Evolutionary conservation across 1,140 invertebrate genomes (phyloP).

Genomic region (Ceratitis capitata): DNA sequence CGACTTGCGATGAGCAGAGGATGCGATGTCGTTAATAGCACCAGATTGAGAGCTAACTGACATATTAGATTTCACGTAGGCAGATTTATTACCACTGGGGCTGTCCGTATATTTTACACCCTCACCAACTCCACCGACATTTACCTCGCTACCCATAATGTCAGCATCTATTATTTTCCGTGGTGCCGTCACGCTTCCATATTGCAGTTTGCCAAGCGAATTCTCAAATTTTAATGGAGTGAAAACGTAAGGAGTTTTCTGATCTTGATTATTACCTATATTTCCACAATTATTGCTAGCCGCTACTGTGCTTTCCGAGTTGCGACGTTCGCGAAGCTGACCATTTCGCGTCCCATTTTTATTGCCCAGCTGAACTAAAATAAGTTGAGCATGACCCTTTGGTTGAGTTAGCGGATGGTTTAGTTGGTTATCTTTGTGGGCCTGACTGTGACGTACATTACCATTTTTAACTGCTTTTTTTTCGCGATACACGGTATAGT

Average conservation of each 20-base stretch:
- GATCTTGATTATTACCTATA: slow-evolving; percentile 56
- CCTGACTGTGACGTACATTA: slow-evolving; percentile 68
- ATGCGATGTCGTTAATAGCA: slow-evolving; percentile 47
- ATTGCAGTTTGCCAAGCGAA: slow-evolving; percentile 86
- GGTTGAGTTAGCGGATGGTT: slow-evolving; percentile 70
- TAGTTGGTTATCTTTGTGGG: slow-evolving; percentile 71
- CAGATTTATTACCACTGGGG: slow-evolving; percentile 38
- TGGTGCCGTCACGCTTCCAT: slow-evolving; percentile 89
- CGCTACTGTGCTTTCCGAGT: slow-evolving; percentile 62
- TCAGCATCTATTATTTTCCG: slow-evolving; percentile 93
- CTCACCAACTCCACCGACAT: neutral
- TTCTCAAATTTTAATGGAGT: slow-evolving; percentile 90
- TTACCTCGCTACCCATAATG: slow-evolving; percentile 71
- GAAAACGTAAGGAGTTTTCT: slow-evolving; percentile 69
- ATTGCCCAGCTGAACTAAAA: slow-evolving; percentile 61
- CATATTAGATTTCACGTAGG: slow-evolving; percentile 36
- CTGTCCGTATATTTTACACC: neutral
- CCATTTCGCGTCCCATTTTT: slow-evolving; percentile 63
- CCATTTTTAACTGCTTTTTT: slow-evolving; percentile 68
- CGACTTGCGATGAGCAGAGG: slow-evolving; percentile 67
- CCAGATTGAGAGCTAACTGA: slow-evolving; percentile 4
- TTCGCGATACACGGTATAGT: slow-evolving; percentile 79
- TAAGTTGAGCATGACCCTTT: slow-evolving; percentile 63
- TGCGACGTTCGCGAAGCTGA: slow-evolving; percentile 67
- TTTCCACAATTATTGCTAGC: slow-evolving; percentile 63